Evolutionary conservation across 2,113 vertebrate species (phyloP).

Genomic region (Hemicordylus capensis): DNA sequence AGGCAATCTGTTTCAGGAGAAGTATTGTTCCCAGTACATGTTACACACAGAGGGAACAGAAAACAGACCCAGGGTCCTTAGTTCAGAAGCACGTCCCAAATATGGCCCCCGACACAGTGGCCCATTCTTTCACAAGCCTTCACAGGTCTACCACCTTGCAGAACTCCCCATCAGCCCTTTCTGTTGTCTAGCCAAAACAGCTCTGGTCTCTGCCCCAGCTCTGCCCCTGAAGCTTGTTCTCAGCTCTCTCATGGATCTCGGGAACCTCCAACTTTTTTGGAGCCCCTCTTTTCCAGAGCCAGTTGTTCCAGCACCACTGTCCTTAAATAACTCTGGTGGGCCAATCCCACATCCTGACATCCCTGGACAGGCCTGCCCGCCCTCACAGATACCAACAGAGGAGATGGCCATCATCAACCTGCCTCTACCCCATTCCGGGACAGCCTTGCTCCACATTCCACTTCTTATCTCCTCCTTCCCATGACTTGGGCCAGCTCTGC

Average conservation of each 20-base stretch:
- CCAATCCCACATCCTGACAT: too few relatives aligned
- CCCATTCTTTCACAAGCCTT: neutral
- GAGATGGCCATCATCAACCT: neutral
- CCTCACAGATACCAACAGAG: too few relatives aligned
- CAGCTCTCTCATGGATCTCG: neutral
- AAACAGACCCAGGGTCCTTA: neutral
- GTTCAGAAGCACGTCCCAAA: neutral
- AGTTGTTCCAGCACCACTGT: neutral
- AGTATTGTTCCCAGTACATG: too few relatives aligned
- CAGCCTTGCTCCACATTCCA: neutral
- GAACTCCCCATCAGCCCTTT: too few relatives aligned
- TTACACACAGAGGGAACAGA: neutral
- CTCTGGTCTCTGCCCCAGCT: too few relatives aligned
- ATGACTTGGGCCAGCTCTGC: too few relatives aligned
- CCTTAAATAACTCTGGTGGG: neutral
- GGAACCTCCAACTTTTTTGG: too few relatives aligned
- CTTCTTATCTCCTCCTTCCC: too few relatives aligned
- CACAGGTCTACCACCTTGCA: neutral
- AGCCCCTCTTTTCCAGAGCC: neutral
- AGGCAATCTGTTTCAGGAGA: neutral
- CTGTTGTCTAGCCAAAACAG: neutral
- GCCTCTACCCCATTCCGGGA: neutral
- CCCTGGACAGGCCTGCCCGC: too few relatives aligned
- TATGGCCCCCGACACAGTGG: too few relatives aligned
- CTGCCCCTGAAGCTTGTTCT: neutral